These are phyloP conservation scores for Trachelipus rathkii DNA, from an alignment of 1,140 invertebrate genomes.

Conservation along the genomic window DNA sequence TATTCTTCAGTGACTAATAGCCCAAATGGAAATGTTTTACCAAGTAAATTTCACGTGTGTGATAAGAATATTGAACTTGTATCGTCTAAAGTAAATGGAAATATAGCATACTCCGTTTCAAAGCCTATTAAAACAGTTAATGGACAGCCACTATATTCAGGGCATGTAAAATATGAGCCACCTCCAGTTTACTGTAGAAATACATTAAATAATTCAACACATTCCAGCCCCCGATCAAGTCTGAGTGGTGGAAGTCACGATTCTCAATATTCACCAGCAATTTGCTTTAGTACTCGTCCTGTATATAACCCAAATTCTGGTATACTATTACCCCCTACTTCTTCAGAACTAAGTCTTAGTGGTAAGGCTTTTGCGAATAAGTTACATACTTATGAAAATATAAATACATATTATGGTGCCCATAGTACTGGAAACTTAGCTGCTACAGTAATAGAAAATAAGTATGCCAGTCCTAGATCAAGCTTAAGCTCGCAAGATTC, in stretches of 20 bases:
- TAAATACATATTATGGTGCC: slow-evolving; percentile 30
- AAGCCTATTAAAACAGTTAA: slow-evolving; percentile 30
- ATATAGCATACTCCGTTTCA: slow-evolving; percentile 12
- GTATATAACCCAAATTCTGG: slow-evolving; percentile 30
- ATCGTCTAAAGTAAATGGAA: slow-evolving; percentile 30
- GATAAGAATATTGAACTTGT: not conserved
- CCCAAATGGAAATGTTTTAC: not conserved
- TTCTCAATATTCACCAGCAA: slow-evolving; percentile 54
- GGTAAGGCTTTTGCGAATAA: slow-evolving; percentile 33
- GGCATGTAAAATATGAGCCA: slow-evolving; percentile 51
- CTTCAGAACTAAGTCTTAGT: slow-evolving; percentile 36
- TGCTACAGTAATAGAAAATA: slow-evolving; percentile 44
- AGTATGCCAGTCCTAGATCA: slow-evolving; percentile 53
- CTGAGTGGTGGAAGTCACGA: slow-evolving; percentile 60
- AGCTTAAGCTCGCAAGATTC: slow-evolving; percentile 56
- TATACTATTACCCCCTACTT: slow-evolving; percentile 31
- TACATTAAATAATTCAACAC: slow-evolving; percentile 48
- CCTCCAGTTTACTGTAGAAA: slow-evolving; percentile 45
- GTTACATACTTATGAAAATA: slow-evolving; percentile 44
- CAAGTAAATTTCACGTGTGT: not conserved
- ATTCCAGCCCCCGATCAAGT: slow-evolving; percentile 58
- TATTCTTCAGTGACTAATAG: no score
- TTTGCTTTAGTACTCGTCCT: not conserved
- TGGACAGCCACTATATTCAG: slow-evolving; percentile 47
- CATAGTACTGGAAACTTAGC: slow-evolving; percentile 39